These are phyloP conservation scores for Oreotrochilus melanogaster DNA, from an alignment of 2,113 vertebrate genomes.

Conservation along the genomic window DNA sequence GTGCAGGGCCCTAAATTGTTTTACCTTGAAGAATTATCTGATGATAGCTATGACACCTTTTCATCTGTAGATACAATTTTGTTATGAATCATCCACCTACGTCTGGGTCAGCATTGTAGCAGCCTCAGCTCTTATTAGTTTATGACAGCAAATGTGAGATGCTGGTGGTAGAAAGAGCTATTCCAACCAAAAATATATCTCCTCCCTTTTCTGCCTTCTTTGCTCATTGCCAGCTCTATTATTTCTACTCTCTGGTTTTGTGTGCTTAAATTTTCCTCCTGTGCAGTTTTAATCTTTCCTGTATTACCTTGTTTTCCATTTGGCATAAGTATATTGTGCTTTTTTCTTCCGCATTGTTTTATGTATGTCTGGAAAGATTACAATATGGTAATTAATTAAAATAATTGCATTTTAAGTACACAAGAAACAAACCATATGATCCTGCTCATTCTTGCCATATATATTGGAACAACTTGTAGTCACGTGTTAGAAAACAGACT, in stretches of 20 bases:
- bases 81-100: not conserved
- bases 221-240: not conserved
- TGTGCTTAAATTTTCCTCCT: constrained; percentile 25
- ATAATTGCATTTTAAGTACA: constrained; percentile 35
- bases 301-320: constrained; percentile 17
- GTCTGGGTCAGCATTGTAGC: constrained; percentile 18
- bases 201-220: not conserved
- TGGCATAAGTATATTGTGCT: not conserved
- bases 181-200: not conserved
- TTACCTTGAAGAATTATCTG: not conserved
- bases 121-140: constrained; percentile 31
- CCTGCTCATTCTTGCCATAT: not conserved
- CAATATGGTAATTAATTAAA: constrained; percentile 41
- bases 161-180: constrained; percentile 5
- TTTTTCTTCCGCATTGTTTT: constrained; percentile 44
- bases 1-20: not conserved
- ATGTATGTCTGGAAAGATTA: constrained; percentile 16
- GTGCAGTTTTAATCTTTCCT: not conserved
- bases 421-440: constrained; percentile 34
- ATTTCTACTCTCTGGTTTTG: not conserved
- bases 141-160: constrained; percentile 8
- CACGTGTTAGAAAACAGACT: not conserved
- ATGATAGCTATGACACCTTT: not conserved
- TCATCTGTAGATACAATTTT: constrained; percentile 18
- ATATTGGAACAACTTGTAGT: not conserved